Evolutionary conservation across 2,113 vertebrate genomes (phyloP).

Genomic region (Pseudorectes ferrugineus): DNA sequence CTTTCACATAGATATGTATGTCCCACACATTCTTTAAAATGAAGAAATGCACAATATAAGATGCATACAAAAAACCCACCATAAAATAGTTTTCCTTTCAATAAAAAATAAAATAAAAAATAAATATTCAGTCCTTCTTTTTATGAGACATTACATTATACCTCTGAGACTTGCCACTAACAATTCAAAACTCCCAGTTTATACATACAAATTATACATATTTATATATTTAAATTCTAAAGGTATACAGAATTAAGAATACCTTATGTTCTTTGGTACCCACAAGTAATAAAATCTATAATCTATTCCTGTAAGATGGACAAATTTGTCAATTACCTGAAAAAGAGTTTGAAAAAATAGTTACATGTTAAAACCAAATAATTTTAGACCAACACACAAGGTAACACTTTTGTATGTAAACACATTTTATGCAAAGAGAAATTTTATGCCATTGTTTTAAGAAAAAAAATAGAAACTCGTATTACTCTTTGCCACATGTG

Average conservation of each 20-base stretch:
- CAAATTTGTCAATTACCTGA: background rate
- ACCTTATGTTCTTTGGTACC: background rate
- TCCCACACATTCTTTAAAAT: background rate
- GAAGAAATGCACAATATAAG: background rate
- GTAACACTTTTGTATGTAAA: background rate
- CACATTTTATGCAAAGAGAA: background rate
- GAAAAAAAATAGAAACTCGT: background rate
- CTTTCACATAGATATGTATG: rapidly evolving
- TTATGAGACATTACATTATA: background rate
- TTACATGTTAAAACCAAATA: background rate
- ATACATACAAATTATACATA: background rate
- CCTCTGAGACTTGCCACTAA: background rate
- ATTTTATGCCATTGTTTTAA: background rate
- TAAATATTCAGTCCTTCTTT: background rate
- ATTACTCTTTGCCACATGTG: background rate
- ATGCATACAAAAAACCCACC: rapidly evolving
- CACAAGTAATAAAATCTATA: background rate
- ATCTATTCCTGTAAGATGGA: conserved; percentile 3
- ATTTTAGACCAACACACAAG: background rate
- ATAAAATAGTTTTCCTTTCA: background rate
- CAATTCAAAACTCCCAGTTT: background rate
- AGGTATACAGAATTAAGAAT: background rate
- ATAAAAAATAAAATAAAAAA: background rate
- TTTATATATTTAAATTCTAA: background rate
- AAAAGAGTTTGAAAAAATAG: background rate